Percentiles rank a stretch among this genome's conserved stretches.
Evolutionary conservation across 2,113 vertebrate species (phyloP).

Genomic region (Entomyzon cyanotis): DNA sequence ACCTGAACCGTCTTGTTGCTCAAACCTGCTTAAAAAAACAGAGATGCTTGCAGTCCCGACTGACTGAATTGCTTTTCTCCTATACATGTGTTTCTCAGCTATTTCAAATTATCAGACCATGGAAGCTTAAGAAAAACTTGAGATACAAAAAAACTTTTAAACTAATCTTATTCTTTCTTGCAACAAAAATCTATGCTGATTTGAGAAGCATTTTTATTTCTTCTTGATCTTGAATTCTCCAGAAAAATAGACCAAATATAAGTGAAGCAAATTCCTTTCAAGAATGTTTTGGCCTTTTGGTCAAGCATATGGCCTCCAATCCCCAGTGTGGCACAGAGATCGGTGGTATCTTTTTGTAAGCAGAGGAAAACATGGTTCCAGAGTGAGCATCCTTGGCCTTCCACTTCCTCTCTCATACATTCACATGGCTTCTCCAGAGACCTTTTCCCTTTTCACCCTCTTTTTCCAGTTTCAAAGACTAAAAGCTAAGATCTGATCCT

Average conservation of each 20-base stretch:
- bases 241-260: neutral
- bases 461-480: neutral
- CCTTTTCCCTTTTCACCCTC: neutral
- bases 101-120: neutral
- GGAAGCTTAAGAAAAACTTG: neutral
- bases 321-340: neutral
- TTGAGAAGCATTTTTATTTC: neutral
- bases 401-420: neutral
- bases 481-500: neutral
- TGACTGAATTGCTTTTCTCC: neutral
- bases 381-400: neutral
- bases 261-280: neutral
- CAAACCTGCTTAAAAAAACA: neutral
- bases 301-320: neutral
- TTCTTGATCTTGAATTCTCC: neutral
- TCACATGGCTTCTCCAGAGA: neutral
- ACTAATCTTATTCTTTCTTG: neutral
- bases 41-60: neutral
- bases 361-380: neutral
- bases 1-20: neutral
- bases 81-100: neutral
- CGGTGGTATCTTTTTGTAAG: neutral
- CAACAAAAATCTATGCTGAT: neutral
- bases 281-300: neutral
- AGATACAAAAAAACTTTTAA: neutral